These are phyloP conservation scores for Microctenopoma steveboyesi DNA, from an alignment of 2,797 vertebrate species.

Conservation along the genomic window DNA sequence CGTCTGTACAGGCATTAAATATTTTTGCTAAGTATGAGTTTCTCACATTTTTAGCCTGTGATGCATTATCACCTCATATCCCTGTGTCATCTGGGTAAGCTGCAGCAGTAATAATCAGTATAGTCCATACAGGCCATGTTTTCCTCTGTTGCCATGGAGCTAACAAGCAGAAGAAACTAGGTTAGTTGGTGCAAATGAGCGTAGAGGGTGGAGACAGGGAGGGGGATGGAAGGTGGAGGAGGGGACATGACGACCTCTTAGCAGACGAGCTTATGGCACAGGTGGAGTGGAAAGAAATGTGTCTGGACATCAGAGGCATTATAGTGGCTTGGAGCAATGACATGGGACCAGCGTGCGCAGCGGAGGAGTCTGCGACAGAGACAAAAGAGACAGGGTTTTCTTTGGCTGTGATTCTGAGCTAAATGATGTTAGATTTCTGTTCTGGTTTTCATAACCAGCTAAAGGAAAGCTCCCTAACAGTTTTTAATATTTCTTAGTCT, in stretches of 20 bases:
- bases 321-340: slow-evolving; percentile 66
- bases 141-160: slow-evolving; percentile 68
- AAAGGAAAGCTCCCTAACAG: no score
- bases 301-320: slow-evolving; percentile 77
- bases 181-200: slow-evolving; percentile 61
- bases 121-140: slow-evolving; percentile 21
- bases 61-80: background rate
- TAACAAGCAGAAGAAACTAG: slow-evolving; percentile 65
- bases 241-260: slow-evolving; percentile 49
- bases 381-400: background rate
- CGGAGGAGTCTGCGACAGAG: slow-evolving; percentile 29
- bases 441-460: no score
- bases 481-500: no score
- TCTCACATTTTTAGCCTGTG: background rate
- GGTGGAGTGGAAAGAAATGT: slow-evolving; percentile 83
- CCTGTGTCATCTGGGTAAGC: background rate
- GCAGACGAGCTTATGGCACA: slow-evolving; percentile 70
- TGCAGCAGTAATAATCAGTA: background rate
- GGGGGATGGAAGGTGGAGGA: slow-evolving; percentile 60
- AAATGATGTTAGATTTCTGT: no score
- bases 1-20: slow-evolving; percentile 1
- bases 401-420: background rate
- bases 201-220: slow-evolving; percentile 46
- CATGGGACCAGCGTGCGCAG: slow-evolving; percentile 40
- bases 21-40: background rate